These are phyloP conservation scores for Hapalemur alaotrensis DNA, from an alignment of 2,797 vertebrate genomes.

Conservation along the genomic window DNA sequence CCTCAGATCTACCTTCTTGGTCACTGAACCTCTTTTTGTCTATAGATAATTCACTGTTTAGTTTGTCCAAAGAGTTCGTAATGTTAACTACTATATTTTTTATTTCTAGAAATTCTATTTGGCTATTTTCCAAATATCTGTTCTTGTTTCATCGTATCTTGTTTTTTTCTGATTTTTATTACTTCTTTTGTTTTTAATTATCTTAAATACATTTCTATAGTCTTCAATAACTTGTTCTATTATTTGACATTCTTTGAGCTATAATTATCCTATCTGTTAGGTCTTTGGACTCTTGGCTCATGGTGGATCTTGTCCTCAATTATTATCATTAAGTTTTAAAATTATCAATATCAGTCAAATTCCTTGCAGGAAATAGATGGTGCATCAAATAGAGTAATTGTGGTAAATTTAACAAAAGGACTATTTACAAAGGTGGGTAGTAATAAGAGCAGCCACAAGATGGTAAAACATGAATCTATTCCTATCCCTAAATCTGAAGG, in stretches of 20 bases:
- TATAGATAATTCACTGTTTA: too few relatives aligned
- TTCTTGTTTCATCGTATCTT: neutral
- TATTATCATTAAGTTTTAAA: slow-evolving; percentile 1
- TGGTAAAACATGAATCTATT: neutral
- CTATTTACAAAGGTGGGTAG: neutral
- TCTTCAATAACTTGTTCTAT: neutral
- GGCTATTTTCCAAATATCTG: neutral
- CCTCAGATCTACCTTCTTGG: too few relatives aligned
- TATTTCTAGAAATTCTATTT: neutral
- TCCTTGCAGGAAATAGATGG: neutral
- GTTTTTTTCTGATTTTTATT: slow-evolving; percentile 22
- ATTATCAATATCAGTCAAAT: neutral
- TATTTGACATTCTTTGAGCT: slow-evolving; percentile 29
- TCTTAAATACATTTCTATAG: neutral
- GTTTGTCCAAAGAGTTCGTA: neutral
- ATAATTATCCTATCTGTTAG: neutral
- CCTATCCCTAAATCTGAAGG: neutral
- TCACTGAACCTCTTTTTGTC: too few relatives aligned
- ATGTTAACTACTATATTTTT: neutral
- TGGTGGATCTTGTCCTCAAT: neutral
- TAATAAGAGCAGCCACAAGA: neutral
- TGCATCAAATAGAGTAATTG: neutral
- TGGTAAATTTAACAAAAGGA: neutral
- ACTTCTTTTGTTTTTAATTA: neutral
- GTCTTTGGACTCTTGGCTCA: neutral